phyloP scores from a whole-genome alignment of 2,797 vertebrate species.

The Amblyraja radiata region DNA sequence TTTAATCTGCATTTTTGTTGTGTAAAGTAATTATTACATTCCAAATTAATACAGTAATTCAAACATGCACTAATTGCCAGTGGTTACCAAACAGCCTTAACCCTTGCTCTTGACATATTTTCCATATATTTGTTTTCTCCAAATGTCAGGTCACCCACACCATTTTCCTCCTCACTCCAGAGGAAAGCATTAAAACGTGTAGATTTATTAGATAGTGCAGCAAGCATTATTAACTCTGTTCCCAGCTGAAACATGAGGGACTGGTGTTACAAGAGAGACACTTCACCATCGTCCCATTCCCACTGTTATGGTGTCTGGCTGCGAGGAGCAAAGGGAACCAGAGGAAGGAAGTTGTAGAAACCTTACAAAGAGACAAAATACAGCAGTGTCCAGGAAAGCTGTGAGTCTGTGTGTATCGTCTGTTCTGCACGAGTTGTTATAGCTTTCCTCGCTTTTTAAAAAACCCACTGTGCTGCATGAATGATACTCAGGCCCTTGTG shows the following conservation, averaged over 20 bases:
- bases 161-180: not conserved
- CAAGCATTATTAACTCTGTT: not conserved
- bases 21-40: too few relatives aligned
- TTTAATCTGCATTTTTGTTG: too few relatives aligned
- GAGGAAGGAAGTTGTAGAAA: not conserved
- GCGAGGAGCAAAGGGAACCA: not conserved
- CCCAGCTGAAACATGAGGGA: not conserved
- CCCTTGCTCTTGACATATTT: not conserved
- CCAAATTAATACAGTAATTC: too few relatives aligned
- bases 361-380: not conserved
- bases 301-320: not conserved
- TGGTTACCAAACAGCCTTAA: too few relatives aligned
- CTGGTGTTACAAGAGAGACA: constrained; percentile 7
- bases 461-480: not conserved
- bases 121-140: not conserved
- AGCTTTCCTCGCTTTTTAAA: not conserved
- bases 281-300: not conserved
- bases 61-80: too few relatives aligned
- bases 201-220: constrained; percentile 18
- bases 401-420: not conserved
- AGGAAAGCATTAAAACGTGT: not conserved
- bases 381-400: not conserved
- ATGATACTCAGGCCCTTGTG: not conserved
- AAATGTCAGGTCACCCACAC: not conserved
- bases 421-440: constrained; percentile 14